These are phyloP conservation scores for Siderastrea radians DNA, from an alignment of 92 coral and sea anemone species.

Conservation along the genomic window DNA sequence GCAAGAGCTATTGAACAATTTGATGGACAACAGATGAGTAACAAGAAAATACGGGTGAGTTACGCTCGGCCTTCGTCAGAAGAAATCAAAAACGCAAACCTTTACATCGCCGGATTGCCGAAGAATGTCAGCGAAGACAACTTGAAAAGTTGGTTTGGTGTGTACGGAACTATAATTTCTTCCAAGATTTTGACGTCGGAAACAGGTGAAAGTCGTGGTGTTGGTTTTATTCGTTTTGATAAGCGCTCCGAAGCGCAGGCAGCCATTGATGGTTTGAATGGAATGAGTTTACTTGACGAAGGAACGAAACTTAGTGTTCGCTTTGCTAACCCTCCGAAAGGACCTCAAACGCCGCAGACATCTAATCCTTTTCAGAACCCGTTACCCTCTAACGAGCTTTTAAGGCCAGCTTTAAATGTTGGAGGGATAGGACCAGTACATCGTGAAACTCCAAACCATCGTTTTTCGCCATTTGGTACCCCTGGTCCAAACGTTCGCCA, in stretches of 20 bases:
- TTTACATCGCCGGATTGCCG: slow-evolving; percentile 96
- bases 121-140: slow-evolving; percentile 85
- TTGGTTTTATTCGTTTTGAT: slow-evolving; percentile 98
- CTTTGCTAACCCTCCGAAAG: slow-evolving; percentile 97
- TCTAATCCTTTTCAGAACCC: slow-evolving; percentile 63
- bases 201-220: slow-evolving; percentile 96
- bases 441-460: slow-evolving; percentile 87
- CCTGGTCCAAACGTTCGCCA: slow-evolving; percentile 31
- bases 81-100: slow-evolving; percentile 98
- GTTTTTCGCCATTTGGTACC: slow-evolving; percentile 87
- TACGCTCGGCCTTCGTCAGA: slow-evolving; percentile 98
- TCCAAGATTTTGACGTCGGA: slow-evolving; percentile 92
- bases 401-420: slow-evolving; percentile 78
- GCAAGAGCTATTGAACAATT: slow-evolving; percentile 86
- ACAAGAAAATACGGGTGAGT: slow-evolving; percentile 94
- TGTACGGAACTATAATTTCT: slow-evolving; percentile 92
- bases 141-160: slow-evolving; percentile 83
- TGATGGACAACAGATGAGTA: slow-evolving; percentile 89
- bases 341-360: slow-evolving; percentile 63
- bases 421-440: slow-evolving; percentile 94
- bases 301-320: slow-evolving; percentile 88
- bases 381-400: slow-evolving; percentile 48
- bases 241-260: slow-evolving; percentile 91
- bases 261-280: slow-evolving; percentile 93
- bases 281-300: slow-evolving; percentile 60